Evolutionary conservation across 2,797 vertebrate species (phyloP).

Genomic region (Leptodactylus fallax): DNA sequence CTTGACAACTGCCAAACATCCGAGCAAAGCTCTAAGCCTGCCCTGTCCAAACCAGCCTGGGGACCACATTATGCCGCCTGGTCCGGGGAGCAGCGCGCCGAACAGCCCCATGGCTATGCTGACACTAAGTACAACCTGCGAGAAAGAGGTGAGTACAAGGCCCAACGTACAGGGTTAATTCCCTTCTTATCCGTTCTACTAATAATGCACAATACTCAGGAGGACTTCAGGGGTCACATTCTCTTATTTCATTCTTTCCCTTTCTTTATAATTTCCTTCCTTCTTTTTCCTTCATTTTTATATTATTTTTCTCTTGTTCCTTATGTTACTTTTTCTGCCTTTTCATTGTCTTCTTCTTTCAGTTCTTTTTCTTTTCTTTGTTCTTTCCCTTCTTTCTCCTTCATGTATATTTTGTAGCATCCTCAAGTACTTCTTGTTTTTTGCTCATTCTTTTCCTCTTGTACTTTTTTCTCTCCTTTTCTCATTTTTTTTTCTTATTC

Average conservation of each 20-base stretch:
- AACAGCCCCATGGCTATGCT: slow-evolving; percentile 99
- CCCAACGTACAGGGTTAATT: too few species aligned
- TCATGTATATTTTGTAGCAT: neutral
- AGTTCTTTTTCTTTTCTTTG: neutral
- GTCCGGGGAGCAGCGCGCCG: slow-evolving; percentile 91
- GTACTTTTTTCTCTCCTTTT: neutral
- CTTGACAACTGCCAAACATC: slow-evolving; percentile 91
- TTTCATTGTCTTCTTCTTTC: neutral
- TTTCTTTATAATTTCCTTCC: neutral
- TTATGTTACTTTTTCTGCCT: neutral
- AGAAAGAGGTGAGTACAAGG: slow-evolving; percentile 90
- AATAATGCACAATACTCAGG: too few species aligned
- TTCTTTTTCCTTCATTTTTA: neutral
- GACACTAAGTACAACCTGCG: slow-evolving; percentile 94
- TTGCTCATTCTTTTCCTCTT: neutral
- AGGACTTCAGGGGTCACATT: too few species aligned
- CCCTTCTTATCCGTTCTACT: too few species aligned
- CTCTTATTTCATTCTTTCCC: too few species aligned
- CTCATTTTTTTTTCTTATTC: too few species aligned
- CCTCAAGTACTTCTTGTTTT: neutral
- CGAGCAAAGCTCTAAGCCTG: slow-evolving; percentile 92
- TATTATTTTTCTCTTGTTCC: neutral
- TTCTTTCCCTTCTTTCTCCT: neutral
- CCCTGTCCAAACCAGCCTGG: slow-evolving; percentile 92
- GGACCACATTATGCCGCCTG: slow-evolving; percentile 94